Base-by-base conservation (phyloP, 2,113 vertebrate genomes). In the Lutjanus erythropterus region DNA sequence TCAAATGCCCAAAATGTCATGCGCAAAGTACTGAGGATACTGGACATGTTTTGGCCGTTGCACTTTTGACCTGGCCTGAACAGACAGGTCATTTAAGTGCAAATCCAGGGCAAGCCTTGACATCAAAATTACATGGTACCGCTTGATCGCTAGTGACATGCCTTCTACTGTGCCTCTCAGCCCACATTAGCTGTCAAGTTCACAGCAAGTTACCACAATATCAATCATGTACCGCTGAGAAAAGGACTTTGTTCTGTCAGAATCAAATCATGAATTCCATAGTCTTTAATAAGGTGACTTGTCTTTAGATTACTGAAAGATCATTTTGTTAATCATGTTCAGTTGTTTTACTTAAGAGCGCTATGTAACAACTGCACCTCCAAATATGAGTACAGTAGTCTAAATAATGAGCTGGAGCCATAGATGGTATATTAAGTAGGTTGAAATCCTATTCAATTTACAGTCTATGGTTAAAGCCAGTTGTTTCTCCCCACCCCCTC, bases 291-390 rank as follows among this genome's bases (percentile, higher is more conserved):
- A 71, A 69, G 33, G 35, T 56, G n/a, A 77, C 65, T 10, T 52
- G 12, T 65, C 27, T 72, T 60, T n/a, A 60, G 9, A 71, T 71
- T 52, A 12, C 44, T 23, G 50, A 56, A 47, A 29, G 9, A 76
- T 21, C 3, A 39, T 39, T 82, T 53, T 71, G 62, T 60, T 59
- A 27, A 59, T 75, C 29, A 58, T 59, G 46, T 56, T 29, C 47
- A 49, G 76, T 67, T 41, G 31, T 80, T 83, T 74, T 47, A 72
- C 56, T 78, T 31, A n/a, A n/a, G n/a, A n/a, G n/a, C n/a, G n/a
- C n/a, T n/a, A n/a, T n/a, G n/a, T n/a, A n/a, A n/a, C n/a, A n/a
- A n/a, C n/a, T n/a, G n/a, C n/a, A n/a, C n/a, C n/a, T n/a, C n/a
- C n/a, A n/a, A n/a, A n/a, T n/a, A n/a, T n/a, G n/a, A n/a, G n/a